Conservation (phyloP, 2,797 vertebrate genomes). For the Molossus alvarezi region DNA sequence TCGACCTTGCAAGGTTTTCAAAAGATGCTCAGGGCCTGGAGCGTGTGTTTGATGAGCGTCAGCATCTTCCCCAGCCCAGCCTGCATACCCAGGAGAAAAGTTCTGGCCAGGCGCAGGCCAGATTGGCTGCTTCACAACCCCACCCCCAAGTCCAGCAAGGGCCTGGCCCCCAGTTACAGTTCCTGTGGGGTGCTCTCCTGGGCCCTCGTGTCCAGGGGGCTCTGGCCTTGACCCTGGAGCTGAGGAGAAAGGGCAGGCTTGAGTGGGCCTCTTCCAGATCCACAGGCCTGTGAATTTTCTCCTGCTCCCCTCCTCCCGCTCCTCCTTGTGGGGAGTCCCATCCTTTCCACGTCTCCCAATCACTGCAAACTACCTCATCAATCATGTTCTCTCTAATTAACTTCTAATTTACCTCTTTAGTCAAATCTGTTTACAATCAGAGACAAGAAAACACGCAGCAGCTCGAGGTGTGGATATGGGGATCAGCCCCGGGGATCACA, state of each 20-base stretch:
- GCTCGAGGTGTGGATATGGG: not conserved
- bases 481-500: not conserved
- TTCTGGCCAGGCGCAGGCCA: no score
- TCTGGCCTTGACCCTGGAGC: not conserved
- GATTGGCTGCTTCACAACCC: not conserved
- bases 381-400: slow-evolving; percentile 91
- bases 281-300: not conserved
- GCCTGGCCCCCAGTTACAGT: not conserved
- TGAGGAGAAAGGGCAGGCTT: not conserved
- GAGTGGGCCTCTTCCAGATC: not conserved
- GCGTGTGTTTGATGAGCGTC: not conserved
- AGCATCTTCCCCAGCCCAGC: not conserved
- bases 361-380: slow-evolving; percentile 86
- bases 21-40: not conserved
- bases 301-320: not conserved
- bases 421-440: slow-evolving; percentile 89
- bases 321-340: slow-evolving; percentile 56
- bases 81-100: accelerated
- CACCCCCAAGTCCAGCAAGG: not conserved
- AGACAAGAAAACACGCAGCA: slow-evolving; percentile 86
- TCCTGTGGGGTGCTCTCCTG: not conserved
- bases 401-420: slow-evolving; percentile 91
- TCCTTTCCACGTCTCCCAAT: slow-evolving; percentile 84
- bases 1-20: not conserved
- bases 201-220: not conserved